Evolutionary conservation across 1,140 invertebrate species (phyloP), one percentile per base, ranked within the genome.

Genomic region (Lordiphosa mommai): DNA sequence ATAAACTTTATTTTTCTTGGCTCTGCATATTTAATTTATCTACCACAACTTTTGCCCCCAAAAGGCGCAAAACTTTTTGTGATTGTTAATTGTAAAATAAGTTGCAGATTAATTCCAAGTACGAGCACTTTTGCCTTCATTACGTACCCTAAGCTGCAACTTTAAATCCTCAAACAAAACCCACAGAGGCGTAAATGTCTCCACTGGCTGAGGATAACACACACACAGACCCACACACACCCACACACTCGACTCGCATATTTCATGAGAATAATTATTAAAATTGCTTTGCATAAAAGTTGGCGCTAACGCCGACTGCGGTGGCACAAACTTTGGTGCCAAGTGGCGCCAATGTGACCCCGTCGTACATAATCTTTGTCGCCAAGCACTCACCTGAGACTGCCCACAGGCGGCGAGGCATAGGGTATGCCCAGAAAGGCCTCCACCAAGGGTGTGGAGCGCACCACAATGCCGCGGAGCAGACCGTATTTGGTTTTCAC

Each of bases 381-480:
- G 34, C 47, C 47, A 34, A 64, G 30, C 33, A 84, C 80, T 87
- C 72, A 88, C 87, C 87, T 88, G 66, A 88, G 79, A 73, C 87
- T 88, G 69, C 87, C 87, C 55, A 88, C 87, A 29, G 91, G 91
- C 33, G 91, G 91, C 46, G 91, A 92, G 51, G 91, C 98, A 91
- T 99, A 99, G 1, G 97, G 97, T 55, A 98, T 95, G 30, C 97
- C 98, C 59, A 98, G 92, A 88, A 97, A 99, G n/a, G 95, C 95
- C 89, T 98, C 97, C 30, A 98, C 96, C 17, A 95, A 92, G 17
- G 92, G 94, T 76, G 93, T 92, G 50, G 92, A 92, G 76, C 94
- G 92, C 27, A 95, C 93, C 47, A 97, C 92, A 79, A 96, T 92
- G 23, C 96, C 96, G 7, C 96, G 92, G 60, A 98, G 89, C 17